phyloP scores from a whole-genome alignment of 2,113 vertebrate genomes.

The Sturnus vulgaris region DNA sequence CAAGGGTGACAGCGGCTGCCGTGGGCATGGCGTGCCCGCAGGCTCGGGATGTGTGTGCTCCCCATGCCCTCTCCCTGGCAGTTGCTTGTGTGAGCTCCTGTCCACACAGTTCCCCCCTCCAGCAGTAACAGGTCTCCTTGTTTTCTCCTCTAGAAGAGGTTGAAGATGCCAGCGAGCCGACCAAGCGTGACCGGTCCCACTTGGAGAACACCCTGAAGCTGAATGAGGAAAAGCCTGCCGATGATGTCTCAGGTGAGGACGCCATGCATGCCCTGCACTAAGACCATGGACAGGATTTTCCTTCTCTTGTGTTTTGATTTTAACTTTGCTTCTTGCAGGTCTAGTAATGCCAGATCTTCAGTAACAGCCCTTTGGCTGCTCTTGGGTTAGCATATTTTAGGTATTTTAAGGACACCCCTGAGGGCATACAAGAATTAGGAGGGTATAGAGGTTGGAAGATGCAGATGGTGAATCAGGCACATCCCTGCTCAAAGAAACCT shows the following conservation, averaged over 20 bases:
- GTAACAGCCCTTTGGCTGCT: background rate
- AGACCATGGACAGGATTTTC: background rate
- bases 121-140: background rate
- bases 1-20: background rate
- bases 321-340: background rate
- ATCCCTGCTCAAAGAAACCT: background rate
- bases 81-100: background rate
- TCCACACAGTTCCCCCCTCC: background rate
- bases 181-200: conserved; percentile 88
- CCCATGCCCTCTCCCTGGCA: background rate
- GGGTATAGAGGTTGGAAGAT: background rate
- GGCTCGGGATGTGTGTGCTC: background rate
- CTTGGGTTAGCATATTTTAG: background rate
- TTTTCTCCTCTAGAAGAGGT: conserved; percentile 76
- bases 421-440: background rate
- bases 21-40: rapidly evolving
- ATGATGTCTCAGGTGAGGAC: conserved; percentile 86
- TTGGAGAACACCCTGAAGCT: conserved; percentile 91
- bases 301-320: background rate
- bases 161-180: conserved; percentile 73
- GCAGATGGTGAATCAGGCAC: background rate
- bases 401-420: background rate
- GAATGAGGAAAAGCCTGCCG: conserved; percentile 83
- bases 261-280: background rate
- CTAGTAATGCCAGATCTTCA: background rate